A percentile compares a stretch with the other conserved stretches of the same genome.
phyloP scores from a whole-genome alignment of 1,140 invertebrate species.

The Drosophila equinoxialis region DNA sequence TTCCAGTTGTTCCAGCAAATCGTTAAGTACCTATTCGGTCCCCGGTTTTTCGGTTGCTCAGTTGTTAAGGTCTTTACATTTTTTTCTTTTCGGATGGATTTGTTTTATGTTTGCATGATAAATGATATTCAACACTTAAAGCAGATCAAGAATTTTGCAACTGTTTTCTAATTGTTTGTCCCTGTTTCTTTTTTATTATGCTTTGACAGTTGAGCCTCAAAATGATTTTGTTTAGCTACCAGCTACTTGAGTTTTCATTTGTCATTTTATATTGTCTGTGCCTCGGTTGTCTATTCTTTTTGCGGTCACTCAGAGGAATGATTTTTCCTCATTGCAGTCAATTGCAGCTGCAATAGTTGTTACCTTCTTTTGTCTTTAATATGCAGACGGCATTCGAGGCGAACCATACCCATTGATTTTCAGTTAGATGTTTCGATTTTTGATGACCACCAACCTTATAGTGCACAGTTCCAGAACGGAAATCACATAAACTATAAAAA shows the following conservation, averaged over 20 bases:
- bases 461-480: conserved; percentile 65
- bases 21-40: conserved; percentile 44
- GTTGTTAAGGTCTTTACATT: neutral
- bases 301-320: conserved; percentile 65
- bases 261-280: conserved; percentile 33
- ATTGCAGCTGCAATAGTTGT: conserved; percentile 35
- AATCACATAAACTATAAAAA: conserved; percentile 78
- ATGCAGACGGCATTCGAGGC: conserved; percentile 65
- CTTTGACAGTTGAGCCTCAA: conserved; percentile 53
- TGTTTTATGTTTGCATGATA: conserved; percentile 63
- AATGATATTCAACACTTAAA: conserved; percentile 48
- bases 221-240: conserved; percentile 2
- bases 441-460: conserved; percentile 69
- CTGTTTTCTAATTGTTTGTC: conserved; percentile 79
- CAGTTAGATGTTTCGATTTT: conserved; percentile 33
- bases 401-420: conserved; percentile 26
- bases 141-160: conserved; percentile 71
- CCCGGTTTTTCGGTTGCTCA: neutral
- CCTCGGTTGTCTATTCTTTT: conserved; percentile 2
- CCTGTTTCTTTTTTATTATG: conserved; percentile 51
- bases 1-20: conserved; percentile 35
- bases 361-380: conserved; percentile 61
- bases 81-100: neutral
- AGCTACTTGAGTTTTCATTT: conserved; percentile 44
- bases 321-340: conserved; percentile 41